Conservation (phyloP, 1,140 invertebrate species). For the Brachionus paranguensis region DNA sequence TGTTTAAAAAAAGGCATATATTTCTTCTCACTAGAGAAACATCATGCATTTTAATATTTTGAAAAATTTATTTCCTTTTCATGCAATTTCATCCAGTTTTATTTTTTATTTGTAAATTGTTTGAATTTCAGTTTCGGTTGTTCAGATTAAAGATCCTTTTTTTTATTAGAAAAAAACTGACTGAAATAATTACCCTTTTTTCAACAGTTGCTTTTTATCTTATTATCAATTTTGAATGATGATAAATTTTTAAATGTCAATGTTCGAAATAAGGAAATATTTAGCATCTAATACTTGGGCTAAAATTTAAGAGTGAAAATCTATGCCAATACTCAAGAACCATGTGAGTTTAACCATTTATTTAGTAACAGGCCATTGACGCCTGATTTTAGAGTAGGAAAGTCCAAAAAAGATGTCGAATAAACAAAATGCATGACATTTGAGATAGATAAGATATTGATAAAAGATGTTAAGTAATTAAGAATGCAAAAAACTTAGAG, state of each 20-base stretch:
- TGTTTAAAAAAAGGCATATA: background rate
- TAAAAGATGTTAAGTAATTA: background rate
- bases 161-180: no score
- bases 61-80: background rate
- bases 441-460: background rate
- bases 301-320: no score
- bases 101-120: background rate
- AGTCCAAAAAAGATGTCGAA: background rate
- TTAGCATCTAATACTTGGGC: no score
- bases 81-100: background rate
- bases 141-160: background rate
- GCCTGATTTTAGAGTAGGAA: background rate
- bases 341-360: background rate
- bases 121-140: background rate
- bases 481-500: background rate
- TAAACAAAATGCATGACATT: background rate
- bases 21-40: background rate
- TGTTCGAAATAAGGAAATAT: background rate
- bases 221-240: background rate
- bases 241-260: background rate
- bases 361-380: background rate
- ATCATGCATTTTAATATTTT: background rate
- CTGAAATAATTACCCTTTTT: background rate
- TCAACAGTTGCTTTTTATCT: background rate
- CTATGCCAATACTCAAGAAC: no score